These are phyloP conservation scores for Dendrolimus punctatus DNA, from an alignment of 1,140 invertebrate genomes.

Conservation along the genomic window DNA sequence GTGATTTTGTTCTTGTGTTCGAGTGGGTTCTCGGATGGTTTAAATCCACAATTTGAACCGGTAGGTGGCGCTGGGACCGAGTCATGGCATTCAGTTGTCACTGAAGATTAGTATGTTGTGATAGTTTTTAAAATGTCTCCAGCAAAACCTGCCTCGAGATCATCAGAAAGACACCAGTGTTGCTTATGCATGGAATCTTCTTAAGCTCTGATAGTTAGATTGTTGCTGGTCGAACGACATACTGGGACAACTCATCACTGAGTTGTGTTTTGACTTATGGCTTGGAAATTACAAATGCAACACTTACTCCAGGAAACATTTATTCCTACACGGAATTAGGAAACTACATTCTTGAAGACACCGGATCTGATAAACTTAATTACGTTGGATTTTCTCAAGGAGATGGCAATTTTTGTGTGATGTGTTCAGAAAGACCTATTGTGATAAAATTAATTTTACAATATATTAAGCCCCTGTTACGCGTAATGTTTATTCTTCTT, in stretches of 20 bases:
- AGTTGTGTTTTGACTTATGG: slow-evolving; percentile 86
- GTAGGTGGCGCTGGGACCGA: too few species aligned
- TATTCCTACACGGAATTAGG: slow-evolving; percentile 81
- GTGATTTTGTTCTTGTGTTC: too few species aligned
- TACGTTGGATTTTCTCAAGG: slow-evolving; percentile 80
- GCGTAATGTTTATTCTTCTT: slow-evolving; percentile 22
- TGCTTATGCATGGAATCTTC: slow-evolving; percentile 77
- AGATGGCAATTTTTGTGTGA: slow-evolving; percentile 30
- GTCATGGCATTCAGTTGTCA: slow-evolving; percentile 39
- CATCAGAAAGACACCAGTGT: slow-evolving; percentile 25
- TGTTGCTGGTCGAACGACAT: slow-evolving; percentile 75
- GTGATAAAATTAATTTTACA: slow-evolving; percentile 38
- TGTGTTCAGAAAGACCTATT: slow-evolving; percentile 49
- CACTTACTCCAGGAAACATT: slow-evolving; percentile 75
- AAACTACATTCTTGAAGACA: slow-evolving; percentile 72
- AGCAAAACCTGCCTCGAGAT: slow-evolving; percentile 19
- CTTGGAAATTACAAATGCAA: slow-evolving; percentile 80
- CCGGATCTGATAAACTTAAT: slow-evolving; percentile 63
- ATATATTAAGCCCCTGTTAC: slow-evolving; percentile 40
- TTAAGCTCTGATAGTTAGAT: slow-evolving; percentile 79
- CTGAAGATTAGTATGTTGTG: slow-evolving; percentile 70
- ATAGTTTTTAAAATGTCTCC: slow-evolving; percentile 59
- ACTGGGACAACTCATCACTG: slow-evolving; percentile 77
- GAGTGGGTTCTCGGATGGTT: too few species aligned
- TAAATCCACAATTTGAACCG: too few species aligned